A percentile compares a stretch with the other conserved stretches of the same genome.
These are phyloP conservation scores for Rafetus swinhoei DNA, from an alignment of 2,113 vertebrate genomes.

Conservation along the genomic window DNA sequence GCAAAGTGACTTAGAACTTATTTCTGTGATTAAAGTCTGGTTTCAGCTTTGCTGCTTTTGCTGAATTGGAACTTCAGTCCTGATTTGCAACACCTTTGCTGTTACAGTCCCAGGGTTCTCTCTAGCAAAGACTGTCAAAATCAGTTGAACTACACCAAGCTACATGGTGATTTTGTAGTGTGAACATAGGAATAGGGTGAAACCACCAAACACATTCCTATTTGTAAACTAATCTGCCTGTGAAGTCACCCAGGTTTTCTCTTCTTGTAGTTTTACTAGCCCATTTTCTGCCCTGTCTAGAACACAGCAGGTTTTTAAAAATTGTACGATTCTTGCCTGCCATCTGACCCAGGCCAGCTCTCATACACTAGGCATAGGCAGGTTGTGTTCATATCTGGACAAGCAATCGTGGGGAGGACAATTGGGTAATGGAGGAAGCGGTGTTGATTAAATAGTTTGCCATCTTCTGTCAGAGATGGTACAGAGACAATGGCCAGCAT, in stretches of 20 bases:
- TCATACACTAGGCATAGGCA: neutral
- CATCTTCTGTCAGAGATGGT: neutral
- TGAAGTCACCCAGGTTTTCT: neutral
- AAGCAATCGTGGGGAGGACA: neutral
- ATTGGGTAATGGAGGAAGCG: neutral
- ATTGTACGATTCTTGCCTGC: neutral
- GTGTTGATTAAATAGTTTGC: neutral
- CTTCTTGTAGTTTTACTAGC: neutral
- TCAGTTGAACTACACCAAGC: neutral
- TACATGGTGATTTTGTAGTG: neutral
- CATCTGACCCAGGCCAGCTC: neutral
- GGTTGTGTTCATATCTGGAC: neutral
- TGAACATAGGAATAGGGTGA: neutral
- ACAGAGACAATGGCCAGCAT: neutral
- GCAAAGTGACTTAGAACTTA: neutral
- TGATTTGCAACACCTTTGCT: neutral
- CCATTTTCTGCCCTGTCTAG: rapidly evolving
- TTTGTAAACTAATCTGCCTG: neutral
- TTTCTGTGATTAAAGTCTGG: neutral
- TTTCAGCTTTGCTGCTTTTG: neutral
- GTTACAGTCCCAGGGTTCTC: neutral
- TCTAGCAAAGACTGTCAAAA: neutral
- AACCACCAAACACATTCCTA: neutral
- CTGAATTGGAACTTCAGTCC: neutral
- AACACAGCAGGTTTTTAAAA: rapidly evolving